Percentiles rank a stretch among this genome's conserved stretches.
Conservation (phyloP, 2,888 invertebrate genomes). For the Agrotis ipsilon region DNA sequence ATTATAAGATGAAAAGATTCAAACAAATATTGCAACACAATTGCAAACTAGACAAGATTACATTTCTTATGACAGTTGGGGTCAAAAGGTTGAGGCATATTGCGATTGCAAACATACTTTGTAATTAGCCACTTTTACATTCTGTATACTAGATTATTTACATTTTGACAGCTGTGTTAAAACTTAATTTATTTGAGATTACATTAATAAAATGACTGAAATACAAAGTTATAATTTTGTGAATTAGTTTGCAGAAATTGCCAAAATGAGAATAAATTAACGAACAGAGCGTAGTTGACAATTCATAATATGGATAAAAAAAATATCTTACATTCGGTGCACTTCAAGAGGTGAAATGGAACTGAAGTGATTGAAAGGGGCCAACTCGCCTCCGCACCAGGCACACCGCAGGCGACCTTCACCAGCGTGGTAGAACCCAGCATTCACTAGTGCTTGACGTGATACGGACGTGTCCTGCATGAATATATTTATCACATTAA, state of each 20-base stretch:
- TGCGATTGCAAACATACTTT: constrained; percentile 6
- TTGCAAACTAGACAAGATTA: background rate
- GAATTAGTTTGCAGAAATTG: no score
- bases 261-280: no score
- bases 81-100: constrained; percentile 1
- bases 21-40: constrained; percentile 13
- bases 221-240: no score
- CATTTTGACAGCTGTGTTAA: no score
- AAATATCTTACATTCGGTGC: constrained; percentile 89
- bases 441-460: constrained; percentile 94
- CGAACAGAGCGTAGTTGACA: no score
- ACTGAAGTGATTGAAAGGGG: constrained; percentile 92
- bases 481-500: background rate
- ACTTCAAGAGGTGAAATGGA: constrained; percentile 92
- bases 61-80: background rate
- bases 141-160: no score
- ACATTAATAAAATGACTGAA: no score
- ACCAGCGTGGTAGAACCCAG: constrained; percentile 96
- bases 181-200: no score
- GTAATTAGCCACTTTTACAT: background rate
- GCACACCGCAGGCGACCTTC: constrained; percentile 94
- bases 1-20: background rate
- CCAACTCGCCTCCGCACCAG: constrained; percentile 94
- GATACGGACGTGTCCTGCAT: constrained; percentile 89
- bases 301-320: no score